A percentile compares a stretch with the other conserved stretches of the same genome.
These are phyloP conservation scores for Cavia aperea DNA, from an alignment of 2,113 vertebrate species.

Conservation along the genomic window DNA sequence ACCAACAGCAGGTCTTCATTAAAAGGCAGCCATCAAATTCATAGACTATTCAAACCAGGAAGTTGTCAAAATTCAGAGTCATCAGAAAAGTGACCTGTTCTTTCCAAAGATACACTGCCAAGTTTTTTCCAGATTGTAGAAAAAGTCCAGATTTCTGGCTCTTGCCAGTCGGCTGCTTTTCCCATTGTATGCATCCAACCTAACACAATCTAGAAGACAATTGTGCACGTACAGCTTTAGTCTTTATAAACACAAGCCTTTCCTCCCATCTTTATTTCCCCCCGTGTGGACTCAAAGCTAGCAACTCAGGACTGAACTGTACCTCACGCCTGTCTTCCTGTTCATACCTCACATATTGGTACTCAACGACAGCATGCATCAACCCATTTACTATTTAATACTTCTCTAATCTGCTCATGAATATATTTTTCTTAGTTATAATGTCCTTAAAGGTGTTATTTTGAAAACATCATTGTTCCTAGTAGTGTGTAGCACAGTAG, in stretches of 20 bases:
- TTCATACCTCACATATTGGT: background rate
- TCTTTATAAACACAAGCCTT: background rate
- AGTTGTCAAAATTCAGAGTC: conserved; percentile 29
- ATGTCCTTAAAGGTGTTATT: background rate
- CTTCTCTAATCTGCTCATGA: background rate
- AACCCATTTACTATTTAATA: background rate
- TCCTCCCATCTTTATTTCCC: background rate
- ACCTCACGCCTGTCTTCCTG: background rate
- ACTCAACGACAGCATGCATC: background rate
- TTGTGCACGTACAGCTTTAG: background rate
- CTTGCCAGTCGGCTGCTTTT: background rate
- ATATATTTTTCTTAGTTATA: background rate
- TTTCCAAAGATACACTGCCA: background rate
- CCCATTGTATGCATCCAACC: background rate
- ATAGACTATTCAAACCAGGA: background rate
- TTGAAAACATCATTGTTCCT: background rate
- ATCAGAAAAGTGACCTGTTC: background rate
- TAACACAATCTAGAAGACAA: background rate
- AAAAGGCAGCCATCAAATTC: conserved; percentile 32
- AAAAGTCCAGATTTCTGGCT: conserved; percentile 22
- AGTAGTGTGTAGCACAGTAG: background rate
- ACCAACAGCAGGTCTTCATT: background rate
- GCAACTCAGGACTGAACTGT: background rate
- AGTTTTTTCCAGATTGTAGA: background rate
- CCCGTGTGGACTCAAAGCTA: background rate